Percentiles rank a stretch among this genome's conserved stretches.
These are phyloP conservation scores for Crotalus tigris DNA, from an alignment of 2,113 vertebrate species.

Conservation along the genomic window DNA sequence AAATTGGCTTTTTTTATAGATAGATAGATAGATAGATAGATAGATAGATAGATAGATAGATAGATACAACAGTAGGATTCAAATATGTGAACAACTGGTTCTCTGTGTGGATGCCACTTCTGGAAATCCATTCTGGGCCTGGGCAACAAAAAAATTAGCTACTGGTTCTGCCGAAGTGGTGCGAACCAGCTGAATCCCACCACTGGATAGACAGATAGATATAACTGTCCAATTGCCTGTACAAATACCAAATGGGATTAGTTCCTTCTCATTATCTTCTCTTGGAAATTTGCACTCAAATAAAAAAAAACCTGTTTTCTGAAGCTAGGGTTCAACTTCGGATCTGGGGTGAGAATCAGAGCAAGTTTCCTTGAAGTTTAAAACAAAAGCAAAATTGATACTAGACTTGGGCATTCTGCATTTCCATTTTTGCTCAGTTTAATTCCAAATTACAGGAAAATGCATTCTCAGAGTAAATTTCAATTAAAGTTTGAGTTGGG, in stretches of 20 bases:
- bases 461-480: background rate
- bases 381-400: background rate
- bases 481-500: background rate
- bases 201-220: too few relatives aligned
- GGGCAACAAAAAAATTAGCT: too few relatives aligned
- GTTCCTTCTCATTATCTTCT: background rate
- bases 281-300: background rate
- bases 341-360: background rate
- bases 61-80: too few relatives aligned
- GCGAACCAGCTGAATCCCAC: too few relatives aligned
- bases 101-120: too few relatives aligned
- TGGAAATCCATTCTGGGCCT: too few relatives aligned
- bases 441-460: background rate
- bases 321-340: background rate
- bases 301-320: background rate
- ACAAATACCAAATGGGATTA: background rate
- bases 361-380: background rate
- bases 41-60: too few relatives aligned
- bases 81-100: too few relatives aligned
- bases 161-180: too few relatives aligned
- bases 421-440: background rate
- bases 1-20: background rate
- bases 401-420: background rate
- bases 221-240: too few relatives aligned
- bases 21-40: too few relatives aligned